Evolutionary conservation across 2,797 vertebrate genomes (phyloP), one percentile per base, ranked within the genome.

Genomic region (Enteromius fasciolatus): DNA sequence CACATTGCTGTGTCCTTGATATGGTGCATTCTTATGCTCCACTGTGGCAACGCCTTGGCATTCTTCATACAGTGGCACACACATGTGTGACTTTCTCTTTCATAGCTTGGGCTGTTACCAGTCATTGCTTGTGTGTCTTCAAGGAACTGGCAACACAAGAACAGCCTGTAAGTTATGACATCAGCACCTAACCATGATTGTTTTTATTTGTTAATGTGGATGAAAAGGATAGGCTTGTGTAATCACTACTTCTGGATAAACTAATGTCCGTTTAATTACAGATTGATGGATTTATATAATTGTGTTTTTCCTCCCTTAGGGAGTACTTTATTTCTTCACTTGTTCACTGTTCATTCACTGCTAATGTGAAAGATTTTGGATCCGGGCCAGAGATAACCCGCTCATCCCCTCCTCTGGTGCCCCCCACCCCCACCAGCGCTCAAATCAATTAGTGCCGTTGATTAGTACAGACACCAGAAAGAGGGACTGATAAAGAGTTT

Each of bases 401-500:
- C 63, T 33, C 25, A 41, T 36, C 69, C 23, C 59, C 25, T 44
- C 10, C 41, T 83, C 87, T 85, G 86, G 86, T 87, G 89, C 89
- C 90, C 90, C 90, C 90, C 90, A 17, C 18, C 28, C 90, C 90
- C 91, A 93, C 90, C 91, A 93, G 90, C 87, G 85, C 90, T 93
- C 87, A 87, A 93, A 94, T 94, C 92, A 92, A 92, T 94, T 93
- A 94, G 90, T 91, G 90, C 89, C 86, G 87, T 93, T 93, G 92
- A 92, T 94, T 92, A 93, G 88, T 78, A 81, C 83, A 83, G 85
- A 91, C 91, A 90, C 75, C 91, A 91, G 80, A 92, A 63, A 66
- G 85, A 87, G 86, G 84, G 80, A 90, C 87, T 91, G 89, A 92
- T 88, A 87, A 84, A 92, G 87, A 89, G 90, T 89, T 87, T n/a